Percentiles rank a stretch among this genome's conserved stretches.
phyloP scores from a whole-genome alignment of 1,140 invertebrate genomes.

The Pollicipes pollicipes region DNA sequence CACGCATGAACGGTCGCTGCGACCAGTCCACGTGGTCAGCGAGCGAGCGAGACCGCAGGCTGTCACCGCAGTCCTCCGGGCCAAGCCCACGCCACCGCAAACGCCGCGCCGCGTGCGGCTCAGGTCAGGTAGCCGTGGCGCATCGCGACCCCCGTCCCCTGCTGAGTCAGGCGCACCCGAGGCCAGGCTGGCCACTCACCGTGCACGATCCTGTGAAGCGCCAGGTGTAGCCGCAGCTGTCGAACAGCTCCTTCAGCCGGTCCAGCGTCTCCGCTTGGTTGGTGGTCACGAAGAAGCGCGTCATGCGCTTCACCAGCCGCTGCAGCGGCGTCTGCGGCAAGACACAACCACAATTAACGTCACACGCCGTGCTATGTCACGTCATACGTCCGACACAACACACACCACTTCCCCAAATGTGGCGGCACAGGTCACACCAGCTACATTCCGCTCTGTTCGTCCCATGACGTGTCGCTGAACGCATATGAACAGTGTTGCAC shows the following conservation, averaged over 20 bases:
- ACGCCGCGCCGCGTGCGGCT: no score
- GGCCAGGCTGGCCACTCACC: no score
- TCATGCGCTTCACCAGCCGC: slow-evolving; percentile 73
- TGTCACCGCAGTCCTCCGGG: no score
- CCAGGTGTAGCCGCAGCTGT: slow-evolving; percentile 25
- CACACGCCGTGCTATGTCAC: slow-evolving; percentile 25
- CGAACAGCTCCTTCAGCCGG: slow-evolving; percentile 39
- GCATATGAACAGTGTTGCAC: no score
- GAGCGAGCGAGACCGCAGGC: no score
- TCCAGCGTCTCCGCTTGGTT: slow-evolving; percentile 41
- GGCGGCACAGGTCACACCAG: background rate
- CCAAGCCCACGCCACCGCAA: no score
- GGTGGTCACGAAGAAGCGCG: slow-evolving; percentile 64
- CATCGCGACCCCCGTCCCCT: no score
- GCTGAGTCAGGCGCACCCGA: no score
- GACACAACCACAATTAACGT: background rate
- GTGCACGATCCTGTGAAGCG: background rate
- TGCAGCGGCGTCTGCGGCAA: slow-evolving; percentile 42
- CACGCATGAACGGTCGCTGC: no score
- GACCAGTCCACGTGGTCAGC: no score
- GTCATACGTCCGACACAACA: background rate
- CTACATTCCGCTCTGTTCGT: background rate
- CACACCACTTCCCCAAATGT: background rate
- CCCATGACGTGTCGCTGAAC: no score
- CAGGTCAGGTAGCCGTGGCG: no score